phyloP scores from a whole-genome alignment of 2,888 invertebrate genomes.

The Exocentrus adspersus region DNA sequence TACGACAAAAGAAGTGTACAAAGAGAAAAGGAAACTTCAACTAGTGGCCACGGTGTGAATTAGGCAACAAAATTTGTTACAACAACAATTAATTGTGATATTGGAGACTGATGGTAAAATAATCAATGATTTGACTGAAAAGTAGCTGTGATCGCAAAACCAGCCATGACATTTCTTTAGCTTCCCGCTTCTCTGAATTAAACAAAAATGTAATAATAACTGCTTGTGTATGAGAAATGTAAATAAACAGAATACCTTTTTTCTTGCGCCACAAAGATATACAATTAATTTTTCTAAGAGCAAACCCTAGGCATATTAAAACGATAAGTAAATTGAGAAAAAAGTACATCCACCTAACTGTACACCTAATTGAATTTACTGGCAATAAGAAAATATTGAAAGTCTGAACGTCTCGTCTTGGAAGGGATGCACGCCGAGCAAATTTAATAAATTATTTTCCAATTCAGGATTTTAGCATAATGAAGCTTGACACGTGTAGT shows the following conservation, averaged over 20 bases:
- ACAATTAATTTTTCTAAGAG: too few species aligned
- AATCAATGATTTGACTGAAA: too few species aligned
- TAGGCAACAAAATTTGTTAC: background rate
- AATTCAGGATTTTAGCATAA: slow-evolving; percentile 24
- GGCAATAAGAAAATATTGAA: background rate
- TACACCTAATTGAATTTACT: background rate
- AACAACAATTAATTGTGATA: background rate
- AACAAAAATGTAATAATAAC: background rate
- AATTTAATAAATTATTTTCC: slow-evolving; percentile 35
- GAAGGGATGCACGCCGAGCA: slow-evolving; percentile 2
- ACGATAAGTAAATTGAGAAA: too few species aligned
- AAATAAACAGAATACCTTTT: too few species aligned
- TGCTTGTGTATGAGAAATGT: background rate
- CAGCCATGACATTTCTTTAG: too few species aligned
- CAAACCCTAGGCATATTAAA: too few species aligned
- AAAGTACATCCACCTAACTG: too few species aligned
- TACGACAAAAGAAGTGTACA: slow-evolving; percentile 48
- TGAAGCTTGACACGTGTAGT: slow-evolving; percentile 28
- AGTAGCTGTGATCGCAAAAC: too few species aligned
- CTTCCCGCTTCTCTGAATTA: too few species aligned
- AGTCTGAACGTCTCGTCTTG: slow-evolving; percentile 6
- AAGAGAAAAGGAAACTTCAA: slow-evolving; percentile 20
- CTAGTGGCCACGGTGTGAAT: background rate
- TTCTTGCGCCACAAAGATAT: too few species aligned
- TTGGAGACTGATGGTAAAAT: background rate